These are phyloP conservation scores for Rhinogobius similis DNA, from an alignment of 2,113 vertebrate species.

Conservation along the genomic window DNA sequence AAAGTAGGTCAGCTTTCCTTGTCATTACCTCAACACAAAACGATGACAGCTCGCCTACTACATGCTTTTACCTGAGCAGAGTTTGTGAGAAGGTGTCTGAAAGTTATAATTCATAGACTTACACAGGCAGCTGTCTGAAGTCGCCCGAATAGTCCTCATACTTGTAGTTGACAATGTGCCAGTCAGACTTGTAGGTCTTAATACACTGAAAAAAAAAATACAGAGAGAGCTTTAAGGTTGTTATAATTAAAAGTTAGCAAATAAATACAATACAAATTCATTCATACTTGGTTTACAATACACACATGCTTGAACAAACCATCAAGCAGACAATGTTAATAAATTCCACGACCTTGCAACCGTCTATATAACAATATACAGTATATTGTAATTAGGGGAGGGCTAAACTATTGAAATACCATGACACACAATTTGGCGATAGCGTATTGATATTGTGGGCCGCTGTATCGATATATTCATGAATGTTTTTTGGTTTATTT, in stretches of 20 bases:
- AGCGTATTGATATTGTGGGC: no score
- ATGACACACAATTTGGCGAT: no score
- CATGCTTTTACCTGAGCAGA: conserved; percentile 30
- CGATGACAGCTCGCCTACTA: conserved; percentile 17
- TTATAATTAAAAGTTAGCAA: neutral
- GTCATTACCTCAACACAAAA: conserved; percentile 9
- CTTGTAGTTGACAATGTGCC: conserved; percentile 96
- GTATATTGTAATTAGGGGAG: neutral
- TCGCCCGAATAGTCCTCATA: conserved; percentile 97
- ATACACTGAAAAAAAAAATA: conserved; percentile 85
- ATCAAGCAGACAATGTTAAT: neutral
- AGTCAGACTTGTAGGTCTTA: conserved; percentile 96
- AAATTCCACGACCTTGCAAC: no score
- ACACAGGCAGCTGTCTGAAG: conserved; percentile 95
- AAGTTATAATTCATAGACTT: conserved; percentile 50
- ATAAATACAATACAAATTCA: neutral
- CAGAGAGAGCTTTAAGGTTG: conserved; percentile 8
- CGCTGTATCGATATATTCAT: no score
- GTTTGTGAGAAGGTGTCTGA: neutral
- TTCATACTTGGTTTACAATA: neutral
- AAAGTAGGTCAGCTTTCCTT: conserved; percentile 1
- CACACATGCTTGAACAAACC: neutral
- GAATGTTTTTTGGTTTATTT: no score
- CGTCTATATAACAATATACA: no score
- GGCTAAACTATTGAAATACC: no score